These are phyloP conservation scores for Drosophila kepulauana DNA, from an alignment of 1,140 invertebrate genomes.

Conservation along the genomic window DNA sequence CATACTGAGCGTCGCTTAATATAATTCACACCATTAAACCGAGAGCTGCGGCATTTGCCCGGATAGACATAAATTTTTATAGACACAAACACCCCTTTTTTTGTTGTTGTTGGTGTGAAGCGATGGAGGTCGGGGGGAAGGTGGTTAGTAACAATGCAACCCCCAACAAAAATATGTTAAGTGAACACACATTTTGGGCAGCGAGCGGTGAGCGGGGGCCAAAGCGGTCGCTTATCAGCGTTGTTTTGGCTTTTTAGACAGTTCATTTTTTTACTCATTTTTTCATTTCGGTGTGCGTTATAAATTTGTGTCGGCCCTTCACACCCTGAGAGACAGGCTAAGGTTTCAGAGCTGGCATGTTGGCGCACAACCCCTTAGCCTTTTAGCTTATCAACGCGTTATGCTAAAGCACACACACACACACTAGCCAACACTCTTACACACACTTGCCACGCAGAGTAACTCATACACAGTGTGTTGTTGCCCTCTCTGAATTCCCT, in stretches of 20 bases:
- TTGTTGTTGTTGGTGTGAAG: not conserved
- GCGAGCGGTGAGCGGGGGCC: not conserved
- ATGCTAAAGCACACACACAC: slow-evolving; percentile 59
- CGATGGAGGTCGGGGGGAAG: not conserved
- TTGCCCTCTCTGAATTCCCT: slow-evolving; percentile 18
- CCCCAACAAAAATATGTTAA: slow-evolving; percentile 70
- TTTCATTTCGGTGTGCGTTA: slow-evolving; percentile 33
- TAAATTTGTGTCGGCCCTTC: slow-evolving; percentile 58
- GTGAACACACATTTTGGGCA: slow-evolving; percentile 47
- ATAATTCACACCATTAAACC: slow-evolving; percentile 83
- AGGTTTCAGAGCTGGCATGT: slow-evolving; percentile 47
- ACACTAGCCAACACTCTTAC: slow-evolving; percentile 30
- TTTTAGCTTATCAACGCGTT: slow-evolving; percentile 78
- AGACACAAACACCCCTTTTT: slow-evolving; percentile 70
- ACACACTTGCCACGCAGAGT: not conserved
- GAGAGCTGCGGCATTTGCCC: slow-evolving; percentile 75
- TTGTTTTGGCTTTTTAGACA: slow-evolving; percentile 65
- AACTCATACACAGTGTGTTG: slow-evolving; percentile 2
- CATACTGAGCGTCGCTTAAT: slow-evolving; percentile 62
- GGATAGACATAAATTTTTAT: slow-evolving; percentile 78
- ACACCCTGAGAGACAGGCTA: slow-evolving; percentile 28
- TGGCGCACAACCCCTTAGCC: slow-evolving; percentile 51
- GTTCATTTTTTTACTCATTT: slow-evolving; percentile 36
- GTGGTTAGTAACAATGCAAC: slow-evolving; percentile 17
- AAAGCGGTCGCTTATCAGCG: slow-evolving; percentile 64